Evolutionary conservation across 2,888 invertebrate genomes (phyloP), one percentile per base, ranked within the genome.

Genomic region (Azorinus chamasolen): DNA sequence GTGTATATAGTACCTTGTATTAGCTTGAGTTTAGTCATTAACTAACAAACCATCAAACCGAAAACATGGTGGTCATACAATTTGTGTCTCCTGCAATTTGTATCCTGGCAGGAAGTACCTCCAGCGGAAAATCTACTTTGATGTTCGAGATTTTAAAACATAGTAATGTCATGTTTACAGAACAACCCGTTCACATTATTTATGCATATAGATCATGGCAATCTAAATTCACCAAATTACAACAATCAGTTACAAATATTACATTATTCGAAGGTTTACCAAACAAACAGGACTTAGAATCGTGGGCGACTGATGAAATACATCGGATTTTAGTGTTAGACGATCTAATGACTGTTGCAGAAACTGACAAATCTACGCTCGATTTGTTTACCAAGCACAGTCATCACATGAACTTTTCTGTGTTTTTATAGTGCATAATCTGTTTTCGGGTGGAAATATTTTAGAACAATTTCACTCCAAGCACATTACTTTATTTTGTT

Each of bases 331-430:
- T 51, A 22, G 51, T 51, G 51, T 51, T 61, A 61, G 46, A 50
- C n/a, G 54, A 54, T 54, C 45, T 54, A 1, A 54, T 64, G 53
- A 64, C 25, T 41, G 53, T 18, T 39, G 64, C 53, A 41, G 53
- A 64, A 53, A 61, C 50, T 8, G 63, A 63, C 51, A 51, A 25
- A 50, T 32, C 10, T 22, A 57, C 65, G 6, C 27, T 66, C 43
- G 64, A 64, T 64, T 54, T 57, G 37, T 66, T 66, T n/a, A 68
- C 59, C 2, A 50, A 57, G 48, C 48, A 66, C 45, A 58, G 57
- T 48, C 58, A 68, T 25, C 68, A 68, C 27, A 68, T 58, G 51
- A 59, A 50, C 48, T 48, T 68, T 54, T 64, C 63, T 20, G 51
- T 61, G 46, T 61, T 45, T 61, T 61, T 25, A 10, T 59, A 16